Evolutionary conservation across 2,113 vertebrate species (phyloP).

Genomic region (Indicator indicator): DNA sequence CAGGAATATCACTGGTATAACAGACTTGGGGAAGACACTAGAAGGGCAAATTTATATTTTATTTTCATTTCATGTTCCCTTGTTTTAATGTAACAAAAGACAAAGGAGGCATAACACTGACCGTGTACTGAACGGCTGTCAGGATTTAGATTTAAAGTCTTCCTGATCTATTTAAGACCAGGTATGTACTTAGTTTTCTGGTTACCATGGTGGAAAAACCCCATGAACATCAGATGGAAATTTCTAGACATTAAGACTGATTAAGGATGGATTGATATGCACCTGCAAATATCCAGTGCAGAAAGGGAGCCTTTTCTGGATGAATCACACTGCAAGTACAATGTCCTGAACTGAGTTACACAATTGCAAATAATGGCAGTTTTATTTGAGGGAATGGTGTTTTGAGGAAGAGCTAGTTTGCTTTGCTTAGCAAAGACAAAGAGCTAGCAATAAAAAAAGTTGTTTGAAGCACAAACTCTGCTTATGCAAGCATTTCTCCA

Average conservation of each 20-base stretch:
- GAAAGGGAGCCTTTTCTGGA: not conserved
- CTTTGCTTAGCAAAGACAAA: slow-evolving; percentile 3
- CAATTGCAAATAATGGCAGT: not conserved
- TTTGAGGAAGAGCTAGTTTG: not conserved
- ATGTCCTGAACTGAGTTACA: not conserved
- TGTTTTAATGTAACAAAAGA: not conserved
- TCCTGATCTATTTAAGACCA: not conserved
- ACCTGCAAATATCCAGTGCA: not conserved
- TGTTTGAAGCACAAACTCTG: not conserved
- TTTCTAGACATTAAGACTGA: not conserved
- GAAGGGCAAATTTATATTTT: slow-evolving; percentile 21
- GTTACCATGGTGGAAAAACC: not conserved
- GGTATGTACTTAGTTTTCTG: not conserved
- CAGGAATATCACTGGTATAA: not conserved
- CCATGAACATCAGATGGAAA: not conserved
- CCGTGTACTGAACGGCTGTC: not conserved
- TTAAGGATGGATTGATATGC: not conserved
- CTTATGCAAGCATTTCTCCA: slow-evolving; percentile 50
- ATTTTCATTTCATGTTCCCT: not conserved
- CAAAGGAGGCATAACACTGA: not conserved
- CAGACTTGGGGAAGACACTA: not conserved
- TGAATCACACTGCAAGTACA: not conserved
- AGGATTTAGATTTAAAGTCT: not conserved
- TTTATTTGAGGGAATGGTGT: not conserved
- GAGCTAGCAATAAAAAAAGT: not conserved